A percentile compares a stretch with the other conserved stretches of the same genome.
phyloP scores from a whole-genome alignment of 2,888 invertebrate species.

The Scaptomyza parva region DNA sequence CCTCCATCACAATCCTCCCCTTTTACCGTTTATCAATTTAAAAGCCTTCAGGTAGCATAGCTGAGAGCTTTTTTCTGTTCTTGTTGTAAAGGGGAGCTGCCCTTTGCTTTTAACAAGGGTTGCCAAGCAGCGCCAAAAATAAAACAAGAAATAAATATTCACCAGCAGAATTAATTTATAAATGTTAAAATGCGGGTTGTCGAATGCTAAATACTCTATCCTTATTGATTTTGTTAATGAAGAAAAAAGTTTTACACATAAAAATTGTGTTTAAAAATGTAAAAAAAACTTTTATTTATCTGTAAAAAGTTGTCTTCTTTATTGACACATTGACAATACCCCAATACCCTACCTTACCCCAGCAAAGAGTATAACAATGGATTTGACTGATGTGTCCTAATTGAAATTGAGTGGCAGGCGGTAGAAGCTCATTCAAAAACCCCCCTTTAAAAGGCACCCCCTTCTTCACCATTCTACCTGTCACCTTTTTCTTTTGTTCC shows the following conservation, averaged over 20 bases:
- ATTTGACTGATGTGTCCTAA: constrained; percentile 48
- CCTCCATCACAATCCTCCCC: background rate
- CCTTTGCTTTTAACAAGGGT: constrained; percentile 42
- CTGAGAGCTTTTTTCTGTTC: constrained; percentile 16
- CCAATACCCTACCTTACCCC: background rate
- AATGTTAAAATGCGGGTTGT: background rate
- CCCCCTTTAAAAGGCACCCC: background rate
- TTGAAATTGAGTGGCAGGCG: constrained; percentile 56
- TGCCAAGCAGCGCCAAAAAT: constrained; percentile 28
- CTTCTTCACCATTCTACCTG: constrained; percentile 5
- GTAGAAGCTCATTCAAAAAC: background rate
- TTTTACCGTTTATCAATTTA: constrained; percentile 24
- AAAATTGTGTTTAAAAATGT: too few species aligned
- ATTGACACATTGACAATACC: background rate
- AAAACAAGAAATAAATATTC: background rate
- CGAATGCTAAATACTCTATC: constrained; percentile 3
- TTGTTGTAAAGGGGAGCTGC: constrained; percentile 2
- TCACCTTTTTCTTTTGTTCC: background rate
- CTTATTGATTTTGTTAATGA: too few species aligned
- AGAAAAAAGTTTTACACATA: too few species aligned
- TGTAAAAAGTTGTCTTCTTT: background rate
- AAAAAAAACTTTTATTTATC: too few species aligned
- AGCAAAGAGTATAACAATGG: background rate
- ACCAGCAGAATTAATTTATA: background rate
- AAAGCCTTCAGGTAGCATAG: constrained; percentile 4